Evolutionary conservation across 2,113 vertebrate genomes (phyloP), one percentile per base, ranked within the genome.

Genomic region (Cynocephalus volans): DNA sequence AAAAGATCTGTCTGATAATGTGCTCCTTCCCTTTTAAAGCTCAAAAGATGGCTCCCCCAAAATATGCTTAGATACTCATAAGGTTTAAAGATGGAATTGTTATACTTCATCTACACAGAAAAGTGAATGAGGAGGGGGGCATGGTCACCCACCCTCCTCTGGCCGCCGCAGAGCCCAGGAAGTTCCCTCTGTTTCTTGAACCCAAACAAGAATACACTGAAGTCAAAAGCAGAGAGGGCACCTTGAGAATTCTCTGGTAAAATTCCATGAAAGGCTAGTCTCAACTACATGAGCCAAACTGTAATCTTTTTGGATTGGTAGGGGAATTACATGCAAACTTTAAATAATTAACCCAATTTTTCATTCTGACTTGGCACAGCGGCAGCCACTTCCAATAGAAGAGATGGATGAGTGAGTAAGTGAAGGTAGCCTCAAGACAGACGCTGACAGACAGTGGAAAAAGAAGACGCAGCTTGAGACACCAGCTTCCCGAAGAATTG

Each of bases 301-400:
- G 17, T 10, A 64, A 52, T 31, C 17, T 26, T n/a, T 8, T 12
- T 31, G 21, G 36, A 8, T 14, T 4, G 18, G 73, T 26, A 65
- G 24, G 6, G 9, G 36, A 6, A 56, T 48, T 1, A 10, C 0
- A 11, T 5, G 56, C 21, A 13, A 3, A 31, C 18, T 19, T 8
- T 33, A 62, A 4, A 13, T 69, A 19, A n/a, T n/a, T 36, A 41
- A 48, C 24, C 33, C 24, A 19, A 26, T 45, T 36, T 31, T 50
- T 77, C 8, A 1, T 3, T 64, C 19, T 21, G 5, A 36, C 5
- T 21, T 54, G n/a, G 21, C 1, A 10, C 0, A n/a, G 65, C 4
- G 1, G 6, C 17, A 18, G 23, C 10, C 52, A 2, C 12, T 1
- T 45, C 1, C 2, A 80, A 19, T 12, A 26, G 19, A 76, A 72